Percentiles rank a stretch among this genome's conserved stretches.
Conservation (phyloP, 2,113 vertebrate genomes). For the Stictonetta naevosa region DNA sequence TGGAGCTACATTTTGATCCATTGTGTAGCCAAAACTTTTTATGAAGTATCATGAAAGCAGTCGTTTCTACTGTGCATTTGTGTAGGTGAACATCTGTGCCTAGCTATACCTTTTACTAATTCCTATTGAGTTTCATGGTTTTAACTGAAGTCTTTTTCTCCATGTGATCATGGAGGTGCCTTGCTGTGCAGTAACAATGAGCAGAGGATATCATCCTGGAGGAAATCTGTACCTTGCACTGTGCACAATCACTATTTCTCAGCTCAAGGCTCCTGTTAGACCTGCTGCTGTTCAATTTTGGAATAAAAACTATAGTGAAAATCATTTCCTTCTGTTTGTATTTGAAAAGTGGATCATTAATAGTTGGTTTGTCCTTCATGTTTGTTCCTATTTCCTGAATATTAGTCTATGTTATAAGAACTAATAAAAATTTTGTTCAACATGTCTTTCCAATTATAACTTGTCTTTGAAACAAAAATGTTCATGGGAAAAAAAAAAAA, state of each 20-base stretch:
- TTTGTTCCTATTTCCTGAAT: background rate
- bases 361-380: background rate
- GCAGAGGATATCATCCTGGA: background rate
- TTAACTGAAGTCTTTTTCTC: background rate
- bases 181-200: background rate
- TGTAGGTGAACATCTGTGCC: background rate
- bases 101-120: background rate
- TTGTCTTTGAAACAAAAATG: background rate
- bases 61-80: background rate
- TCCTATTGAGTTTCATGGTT: background rate
- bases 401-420: background rate
- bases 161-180: accelerated
- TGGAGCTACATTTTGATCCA: background rate
- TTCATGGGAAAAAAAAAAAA: background rate
- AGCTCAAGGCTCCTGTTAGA: background rate
- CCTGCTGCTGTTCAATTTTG: background rate
- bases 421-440: background rate
- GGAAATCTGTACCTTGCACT: accelerated
- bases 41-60: background rate
- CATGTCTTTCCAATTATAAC: background rate
- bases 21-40: background rate
- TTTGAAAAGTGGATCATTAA: background rate
- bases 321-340: background rate
- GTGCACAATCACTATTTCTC: background rate
- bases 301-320: background rate